Evolutionary conservation across 2,113 vertebrate species (phyloP), one percentile per base, ranked within the genome.

Genomic region (Semnornis frantzii): DNA sequence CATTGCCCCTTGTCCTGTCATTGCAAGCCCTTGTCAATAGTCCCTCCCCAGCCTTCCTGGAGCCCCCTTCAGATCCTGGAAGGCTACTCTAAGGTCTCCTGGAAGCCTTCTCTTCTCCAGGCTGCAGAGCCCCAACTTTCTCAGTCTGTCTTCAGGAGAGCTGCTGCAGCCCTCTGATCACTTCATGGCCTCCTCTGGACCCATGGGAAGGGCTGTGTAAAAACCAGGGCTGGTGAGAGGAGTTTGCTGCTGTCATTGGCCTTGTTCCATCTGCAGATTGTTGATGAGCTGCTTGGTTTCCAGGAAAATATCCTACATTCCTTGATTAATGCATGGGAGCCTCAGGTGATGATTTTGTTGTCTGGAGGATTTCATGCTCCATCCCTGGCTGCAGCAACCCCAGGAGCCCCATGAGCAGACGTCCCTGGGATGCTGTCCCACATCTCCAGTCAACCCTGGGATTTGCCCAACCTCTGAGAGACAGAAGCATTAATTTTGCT

Each of bases 171-270:
- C 37, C 37, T 37, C 37, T 37, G 37, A 37, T 8, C 37, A 37
- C 37, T 37, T 37, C 9, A 9, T 37, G 37, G 37, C 37, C 37
- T 37, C 37, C 9, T 37, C 37, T 37, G 37, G 37, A 37, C 54
- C 19, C 2, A 0, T 10, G 37, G 18, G 62, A 70, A 50, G 48
- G 19, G 5, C 21, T 24, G 42, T 3, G 14, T 27, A 0, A 50
- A 31, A 50, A 9, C 0, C 10, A 2, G 16, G 44, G 27, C 63
- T 68, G 58, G 8, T 6, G 34, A 34, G 54, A 74, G 44, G 60
- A 31, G 54, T 9, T 50, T 54, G 25, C 39, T 0, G 3, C 3
- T 17, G 16, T 6, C 63, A 3, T 1, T 28, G 54, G 0, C 42
- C n/a, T 72, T 79, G 66, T 25, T 85, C 58, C 23, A 5, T 5